These are phyloP conservation scores for Tinea pellionella DNA, from an alignment of 2,888 invertebrate genomes.

Conservation along the genomic window DNA sequence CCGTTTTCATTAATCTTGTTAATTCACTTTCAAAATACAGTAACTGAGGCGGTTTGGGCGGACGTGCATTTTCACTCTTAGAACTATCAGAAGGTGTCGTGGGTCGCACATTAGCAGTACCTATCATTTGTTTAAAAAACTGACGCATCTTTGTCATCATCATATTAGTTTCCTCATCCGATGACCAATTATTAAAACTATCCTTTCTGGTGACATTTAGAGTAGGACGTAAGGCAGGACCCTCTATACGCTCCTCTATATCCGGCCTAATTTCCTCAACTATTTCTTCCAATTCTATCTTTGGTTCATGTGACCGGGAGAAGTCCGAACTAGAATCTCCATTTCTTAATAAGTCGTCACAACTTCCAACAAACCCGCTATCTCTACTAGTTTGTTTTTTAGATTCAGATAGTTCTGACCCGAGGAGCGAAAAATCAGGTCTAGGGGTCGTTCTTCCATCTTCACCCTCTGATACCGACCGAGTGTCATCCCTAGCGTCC, in stretches of 20 bases:
- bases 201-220: constrained; percentile 81
- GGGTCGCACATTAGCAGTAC: constrained; percentile 66
- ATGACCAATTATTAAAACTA: constrained; percentile 94
- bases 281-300: constrained; percentile 70
- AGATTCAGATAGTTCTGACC: constrained; percentile 71
- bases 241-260: constrained; percentile 55
- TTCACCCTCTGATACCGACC: constrained; percentile 73
- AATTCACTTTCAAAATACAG: constrained; percentile 91
- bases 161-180: constrained; percentile 92
- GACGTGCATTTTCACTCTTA: constrained; percentile 70
- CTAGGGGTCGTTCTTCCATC: constrained; percentile 77
- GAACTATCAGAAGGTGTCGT: constrained; percentile 68
- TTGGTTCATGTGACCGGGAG: constrained; percentile 61
- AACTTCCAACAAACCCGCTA: constrained; percentile 90
- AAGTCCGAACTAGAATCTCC: constrained; percentile 66
- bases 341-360: constrained; percentile 84
- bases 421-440: constrained; percentile 71
- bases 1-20: constrained; percentile 91
- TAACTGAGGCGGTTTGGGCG: constrained; percentile 85
- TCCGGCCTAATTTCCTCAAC: constrained; percentile 70
- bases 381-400: constrained; percentile 87
- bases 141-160: constrained; percentile 97
- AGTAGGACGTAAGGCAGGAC: constrained; percentile 63
- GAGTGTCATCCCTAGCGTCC: constrained; percentile 68
- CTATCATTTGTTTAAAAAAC: constrained; percentile 92